Evolutionary conservation across 1,140 invertebrate species (phyloP), one percentile per base, ranked within the genome.

Genomic region (Gonatopus flavifemur): DNA sequence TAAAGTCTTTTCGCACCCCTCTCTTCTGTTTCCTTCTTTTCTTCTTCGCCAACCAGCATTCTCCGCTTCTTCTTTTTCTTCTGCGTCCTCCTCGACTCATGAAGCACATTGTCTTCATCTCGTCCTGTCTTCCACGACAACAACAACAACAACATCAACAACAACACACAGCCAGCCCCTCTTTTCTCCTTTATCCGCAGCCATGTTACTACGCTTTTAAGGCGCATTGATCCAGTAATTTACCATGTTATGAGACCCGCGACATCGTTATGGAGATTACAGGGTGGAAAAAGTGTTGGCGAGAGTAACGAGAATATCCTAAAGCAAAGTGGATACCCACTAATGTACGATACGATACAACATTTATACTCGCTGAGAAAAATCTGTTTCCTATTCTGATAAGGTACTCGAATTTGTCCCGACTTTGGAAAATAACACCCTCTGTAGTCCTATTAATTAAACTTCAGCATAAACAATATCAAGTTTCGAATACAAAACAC

Each of bases 191-290:
- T 28, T 28, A 28, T 7, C 6, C 25, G 25, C 25, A 28, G 25
- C 12, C 25, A 12, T 12, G 12, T 15, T 33, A n/a, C n/a, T 33
- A n/a, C 32, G 32, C 49, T 62, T 22, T 49, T 60, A 60, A 57
- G 54, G 46, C 43, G 49, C 59, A 62, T 62, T 62, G 59, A 62
- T 62, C 59, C 46, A 61, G 58, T 61, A 62, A 62, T 62, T 62
- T 61, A 57, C 46, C 39, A 40, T 54, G 58, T 62, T 62, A 62
- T 43, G 49, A 33, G 57, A 53, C 45, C 50, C 53, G 39, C 57
- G 58, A 57, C 49, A 61, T 60, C 58, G 53, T 62, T 62, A 60
- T 42, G 58, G 57, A 60, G 59, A 62, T 62, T 62, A 54, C 59
- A 51, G 54, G 24, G 57, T 46, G 31, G 24, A 57, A 60, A 57